Base-by-base conservation (phyloP, 2,888 invertebrate genomes). In the Acanthoscelides obtectus region DNA sequence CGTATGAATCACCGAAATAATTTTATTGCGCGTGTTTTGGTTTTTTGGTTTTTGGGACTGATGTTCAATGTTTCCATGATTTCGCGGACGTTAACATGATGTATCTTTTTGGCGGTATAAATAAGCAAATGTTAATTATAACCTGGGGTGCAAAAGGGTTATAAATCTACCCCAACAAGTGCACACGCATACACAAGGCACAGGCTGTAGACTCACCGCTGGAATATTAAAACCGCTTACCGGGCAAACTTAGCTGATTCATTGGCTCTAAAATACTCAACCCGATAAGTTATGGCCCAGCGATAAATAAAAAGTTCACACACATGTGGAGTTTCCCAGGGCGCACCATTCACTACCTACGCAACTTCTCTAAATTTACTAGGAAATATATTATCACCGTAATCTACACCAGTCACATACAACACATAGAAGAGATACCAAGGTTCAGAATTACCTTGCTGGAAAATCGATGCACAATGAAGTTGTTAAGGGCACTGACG, bases 281-380 rank as follows among this genome's bases (percentile, higher is more conserved):
- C 77, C 76, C 77, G 74, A 78, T 79, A 75, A 77, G 77, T 78
- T 77, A 76, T 77, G 75, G 73, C 72, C 68, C 74, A 72, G 74
- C 72, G 70, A 77, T 79, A 79, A 79, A 79, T 79, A 79, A 76
- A 76, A 75, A 76, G 75, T 77, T 77, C 75, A 77, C 77, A 77
- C 77, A 77, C 76, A 78, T 75, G 75, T 78, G 76, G 76, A 79
- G 74, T 75, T 77, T 77, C 75, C 73, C 73, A 78, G 72, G 69
- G 72, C 70, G 71, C 72, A 71, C 70, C 69, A 68, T 69, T 70
- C 69, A 70, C 71, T 67, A 67, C 67, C 67, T 73, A 75, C 75
- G 74, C 73, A 72, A 75, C 73, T 70, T 71, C 70, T 71, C 71
- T 72, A 72, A 71, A 75, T 73, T 75, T 75, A 73, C 73, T 75